These are phyloP conservation scores for Cotesia vestalis DNA, from an alignment of 1,140 invertebrate genomes.

Conservation along the genomic window DNA sequence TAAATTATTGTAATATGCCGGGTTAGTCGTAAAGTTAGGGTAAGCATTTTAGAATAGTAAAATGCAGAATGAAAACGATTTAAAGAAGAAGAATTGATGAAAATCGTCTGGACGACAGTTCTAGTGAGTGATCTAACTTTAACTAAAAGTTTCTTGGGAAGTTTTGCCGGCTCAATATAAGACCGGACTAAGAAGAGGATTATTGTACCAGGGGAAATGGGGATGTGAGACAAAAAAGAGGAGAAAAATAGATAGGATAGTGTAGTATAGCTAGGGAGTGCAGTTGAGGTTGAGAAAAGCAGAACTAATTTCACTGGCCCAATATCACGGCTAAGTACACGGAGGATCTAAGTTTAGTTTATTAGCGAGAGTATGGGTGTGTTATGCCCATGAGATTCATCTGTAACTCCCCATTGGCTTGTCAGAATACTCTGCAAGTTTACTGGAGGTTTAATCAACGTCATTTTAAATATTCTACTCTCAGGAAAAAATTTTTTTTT, in stretches of 20 bases:
- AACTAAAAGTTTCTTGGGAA: slow-evolving; percentile 21
- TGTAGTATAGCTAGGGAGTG: background rate
- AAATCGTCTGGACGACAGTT: slow-evolving; percentile 29
- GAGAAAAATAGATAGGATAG: slow-evolving; percentile 2
- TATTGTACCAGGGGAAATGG: slow-evolving; percentile 5
- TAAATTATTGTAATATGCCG: too few relatives aligned
- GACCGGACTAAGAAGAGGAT: slow-evolving; percentile 31
- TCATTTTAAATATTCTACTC: too few relatives aligned
- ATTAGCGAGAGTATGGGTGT: slow-evolving; percentile 32
- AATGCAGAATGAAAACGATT: slow-evolving; percentile 18
- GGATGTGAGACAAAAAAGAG: slow-evolving; percentile 13
- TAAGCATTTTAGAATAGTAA: background rate
- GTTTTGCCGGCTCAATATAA: slow-evolving; percentile 26
- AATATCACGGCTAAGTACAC: slow-evolving; percentile 27
- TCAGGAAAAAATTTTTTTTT: too few relatives aligned
- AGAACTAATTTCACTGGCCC: slow-evolving; percentile 38
- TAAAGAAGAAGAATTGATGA: slow-evolving; percentile 29
- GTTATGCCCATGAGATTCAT: slow-evolving; percentile 31
- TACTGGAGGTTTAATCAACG: too few relatives aligned
- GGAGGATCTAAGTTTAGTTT: slow-evolving; percentile 25
- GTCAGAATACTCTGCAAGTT: background rate
- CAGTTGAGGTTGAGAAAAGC: background rate
- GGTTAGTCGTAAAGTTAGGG: too few relatives aligned
- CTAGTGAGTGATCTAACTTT: slow-evolving; percentile 32
- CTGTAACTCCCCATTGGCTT: slow-evolving; percentile 33